Evolutionary conservation across 2,797 vertebrate species (phyloP).

Genomic region (Chelmon rostratus): DNA sequence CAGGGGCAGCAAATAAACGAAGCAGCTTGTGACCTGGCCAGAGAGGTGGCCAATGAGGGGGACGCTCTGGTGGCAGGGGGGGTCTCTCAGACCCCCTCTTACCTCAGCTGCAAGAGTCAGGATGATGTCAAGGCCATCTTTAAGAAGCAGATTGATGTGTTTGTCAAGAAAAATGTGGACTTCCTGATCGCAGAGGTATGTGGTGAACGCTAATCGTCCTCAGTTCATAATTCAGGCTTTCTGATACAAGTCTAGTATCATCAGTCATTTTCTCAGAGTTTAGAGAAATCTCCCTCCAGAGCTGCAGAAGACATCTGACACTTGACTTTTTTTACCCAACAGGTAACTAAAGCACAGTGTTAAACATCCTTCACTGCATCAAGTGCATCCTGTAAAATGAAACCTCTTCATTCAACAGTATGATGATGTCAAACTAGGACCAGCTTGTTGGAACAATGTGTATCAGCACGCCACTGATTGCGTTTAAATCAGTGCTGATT

Average conservation of each 20-base stretch:
- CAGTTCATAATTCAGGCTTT: neutral
- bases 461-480: too few species aligned
- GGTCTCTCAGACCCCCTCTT: constrained; percentile 95
- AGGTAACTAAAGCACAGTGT: too few species aligned
- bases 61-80: constrained; percentile 96
- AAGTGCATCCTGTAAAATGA: neutral
- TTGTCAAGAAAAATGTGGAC: constrained; percentile 93
- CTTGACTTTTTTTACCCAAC: too few species aligned
- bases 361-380: too few species aligned
- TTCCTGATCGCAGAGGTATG: constrained; percentile 96
- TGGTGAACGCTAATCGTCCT: neutral
- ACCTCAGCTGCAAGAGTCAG: constrained; percentile 95
- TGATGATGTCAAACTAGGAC: neutral
- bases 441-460: neutral
- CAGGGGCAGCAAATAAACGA: constrained; percentile 94
- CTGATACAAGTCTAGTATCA: neutral
- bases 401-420: neutral
- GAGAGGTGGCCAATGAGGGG: constrained; percentile 92
- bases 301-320: neutral
- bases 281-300: neutral
- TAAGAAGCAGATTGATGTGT: constrained; percentile 91
- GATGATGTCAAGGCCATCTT: constrained; percentile 91
- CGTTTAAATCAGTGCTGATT: too few species aligned
- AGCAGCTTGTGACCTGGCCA: constrained; percentile 96
- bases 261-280: too few species aligned